Evolutionary conservation across 2,888 invertebrate species (phyloP).

Genomic region (Cepaea hortensis): DNA sequence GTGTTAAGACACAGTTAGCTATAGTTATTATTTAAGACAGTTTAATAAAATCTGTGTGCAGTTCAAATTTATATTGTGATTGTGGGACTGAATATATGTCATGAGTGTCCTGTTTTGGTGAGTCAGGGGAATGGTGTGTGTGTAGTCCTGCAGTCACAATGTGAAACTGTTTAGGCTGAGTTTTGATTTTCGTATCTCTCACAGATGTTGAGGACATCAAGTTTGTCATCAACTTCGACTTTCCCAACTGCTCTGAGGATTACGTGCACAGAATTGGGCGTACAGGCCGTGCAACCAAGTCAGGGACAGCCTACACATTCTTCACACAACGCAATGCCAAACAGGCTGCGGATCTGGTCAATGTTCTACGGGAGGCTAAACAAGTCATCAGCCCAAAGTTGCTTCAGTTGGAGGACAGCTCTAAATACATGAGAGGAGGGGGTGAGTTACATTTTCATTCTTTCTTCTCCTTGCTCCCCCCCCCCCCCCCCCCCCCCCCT

Average conservation of each 20-base stretch:
- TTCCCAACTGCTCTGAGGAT: conserved; percentile 97
- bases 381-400: conserved; percentile 91
- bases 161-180: background rate
- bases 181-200: background rate
- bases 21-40: no score
- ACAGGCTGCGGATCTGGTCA: conserved; percentile 93
- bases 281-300: conserved; percentile 93
- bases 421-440: conserved; percentile 53
- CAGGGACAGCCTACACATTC: conserved; percentile 96
- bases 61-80: background rate
- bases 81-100: conserved; percentile 12
- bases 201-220: conserved; percentile 98
- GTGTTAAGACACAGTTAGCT: conserved; percentile 46
- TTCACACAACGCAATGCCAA: conserved; percentile 93
- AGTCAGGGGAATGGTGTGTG: background rate
- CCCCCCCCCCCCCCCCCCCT: no score
- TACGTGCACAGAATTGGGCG: conserved; percentile 98
- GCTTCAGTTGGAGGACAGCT: conserved; percentile 81
- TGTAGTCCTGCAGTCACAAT: conserved; percentile 27
- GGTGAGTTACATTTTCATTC: background rate
- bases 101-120: background rate
- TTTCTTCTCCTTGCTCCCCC: background rate
- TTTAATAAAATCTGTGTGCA: no score
- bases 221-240: conserved; percentile 97
- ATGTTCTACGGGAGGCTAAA: conserved; percentile 93